Evolutionary conservation across 2,888 invertebrate species (phyloP), one percentile per base, ranked within the genome.

Genomic region (Ypsolopha sequella): DNA sequence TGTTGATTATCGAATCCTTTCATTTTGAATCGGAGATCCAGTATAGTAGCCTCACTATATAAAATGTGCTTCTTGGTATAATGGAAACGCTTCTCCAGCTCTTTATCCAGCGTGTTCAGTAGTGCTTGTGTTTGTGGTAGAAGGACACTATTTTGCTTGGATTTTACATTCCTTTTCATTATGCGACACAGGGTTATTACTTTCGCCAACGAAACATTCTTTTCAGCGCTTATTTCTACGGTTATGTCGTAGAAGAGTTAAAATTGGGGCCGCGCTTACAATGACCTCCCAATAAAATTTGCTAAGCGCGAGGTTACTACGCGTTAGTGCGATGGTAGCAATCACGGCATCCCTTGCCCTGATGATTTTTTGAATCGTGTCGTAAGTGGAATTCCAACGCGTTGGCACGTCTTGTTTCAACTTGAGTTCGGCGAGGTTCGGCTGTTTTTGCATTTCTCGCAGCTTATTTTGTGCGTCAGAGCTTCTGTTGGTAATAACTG

Each of bases 371-470:
- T 38, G 11, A 0, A 61, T 35, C 62, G 60, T 59, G 8, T 61
- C 60, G 33, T 55, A 63, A 0, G 58, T 58, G 6, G 60, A 62
- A 44, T 61, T 60, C 63, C 63, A 60, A 6, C 61, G 39, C 1
- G 59, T 59, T 0, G 38, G 6, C 1, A 59, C 57, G 38, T 62
- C 59, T 51, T 63, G 61, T 46, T 64, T 64, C 1, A 63, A 43
- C 55, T 63, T 63, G 2, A 61, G 38, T 8, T 43, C 34, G 1
- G 54, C 24, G 1, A 56, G 33, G 41, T 53, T 38, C 50, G 59
- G n/a, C n/a, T n/a, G n/a, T n/a, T n/a, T n/a, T n/a, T n/a, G n/a
- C n/a, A n/a, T n/a, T n/a, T n/a, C n/a, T 14, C n/a, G 36, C 10
- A 62, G 50, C 56, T 57, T 52, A 34, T 53, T 48, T 47, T 35